Conservation (phyloP, 2,113 vertebrate genomes). For the Bothrops jararaca region DNA sequence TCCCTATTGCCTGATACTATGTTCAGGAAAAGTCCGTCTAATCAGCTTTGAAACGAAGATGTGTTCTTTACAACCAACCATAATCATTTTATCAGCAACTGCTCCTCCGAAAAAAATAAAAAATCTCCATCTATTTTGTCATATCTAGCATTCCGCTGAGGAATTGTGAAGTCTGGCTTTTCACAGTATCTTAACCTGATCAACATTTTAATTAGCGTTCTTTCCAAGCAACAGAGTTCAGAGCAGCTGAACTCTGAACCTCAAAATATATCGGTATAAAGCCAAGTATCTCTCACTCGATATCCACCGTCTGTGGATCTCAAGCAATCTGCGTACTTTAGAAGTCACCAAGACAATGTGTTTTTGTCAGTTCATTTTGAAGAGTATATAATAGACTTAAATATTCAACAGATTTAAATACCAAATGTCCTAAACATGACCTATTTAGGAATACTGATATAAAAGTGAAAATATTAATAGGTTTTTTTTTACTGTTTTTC, state of each 20-base stretch:
- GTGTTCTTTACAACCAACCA: neutral
- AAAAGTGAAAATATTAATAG: neutral
- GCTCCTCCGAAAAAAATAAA: neutral
- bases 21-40: neutral
- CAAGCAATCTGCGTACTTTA: neutral
- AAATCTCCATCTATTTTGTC: neutral
- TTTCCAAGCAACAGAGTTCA: neutral
- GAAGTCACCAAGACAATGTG: too few species aligned
- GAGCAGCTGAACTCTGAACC: neutral
- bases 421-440: neutral
- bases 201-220: neutral
- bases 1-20: neutral
- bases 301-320: neutral
- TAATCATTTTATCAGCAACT: neutral
- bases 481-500: neutral
- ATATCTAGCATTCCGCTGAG: neutral
- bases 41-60: neutral
- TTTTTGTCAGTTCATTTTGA: neutral
- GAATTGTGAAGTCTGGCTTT: neutral
- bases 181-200: neutral
- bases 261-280: neutral
- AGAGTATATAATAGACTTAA: neutral
- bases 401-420: too few species aligned
- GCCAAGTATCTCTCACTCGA: neutral
- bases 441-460: neutral